Evolutionary conservation across 2,888 invertebrate genomes (phyloP).

Genomic region (Parnassius smintheus): DNA sequence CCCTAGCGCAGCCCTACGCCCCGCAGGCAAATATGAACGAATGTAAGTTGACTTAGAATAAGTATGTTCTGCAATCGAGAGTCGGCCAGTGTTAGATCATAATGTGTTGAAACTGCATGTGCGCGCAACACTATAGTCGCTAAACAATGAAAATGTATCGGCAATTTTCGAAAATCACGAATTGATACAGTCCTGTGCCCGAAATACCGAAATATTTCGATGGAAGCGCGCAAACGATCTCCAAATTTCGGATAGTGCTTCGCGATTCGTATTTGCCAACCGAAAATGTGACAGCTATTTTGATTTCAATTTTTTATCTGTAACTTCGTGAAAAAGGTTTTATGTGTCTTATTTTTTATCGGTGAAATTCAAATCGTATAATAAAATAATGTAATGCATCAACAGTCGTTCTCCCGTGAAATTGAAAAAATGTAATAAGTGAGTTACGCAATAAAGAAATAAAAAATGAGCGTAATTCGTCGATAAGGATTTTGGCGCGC

Average conservation of each 20-base stretch:
- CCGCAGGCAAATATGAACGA: slow-evolving; percentile 82
- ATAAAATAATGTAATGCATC: slow-evolving; percentile 38
- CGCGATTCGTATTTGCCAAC: slow-evolving; percentile 34
- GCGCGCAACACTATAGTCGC: slow-evolving; percentile 63
- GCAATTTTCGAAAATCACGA: slow-evolving; percentile 45
- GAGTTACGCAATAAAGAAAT: slow-evolving; percentile 53
- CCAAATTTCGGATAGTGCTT: slow-evolving; percentile 30
- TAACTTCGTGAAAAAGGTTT: slow-evolving; percentile 32
- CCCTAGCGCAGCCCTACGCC: slow-evolving; percentile 74
- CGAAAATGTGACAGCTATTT: slow-evolving; percentile 51
- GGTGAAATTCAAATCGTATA: slow-evolving; percentile 10
- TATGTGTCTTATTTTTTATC: slow-evolving; percentile 25
- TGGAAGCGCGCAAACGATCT: slow-evolving; percentile 46
- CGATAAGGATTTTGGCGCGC: slow-evolving; percentile 46
- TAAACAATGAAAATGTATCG: slow-evolving; percentile 67
- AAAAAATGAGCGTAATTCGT: slow-evolving; percentile 47
- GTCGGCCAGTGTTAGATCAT: slow-evolving; percentile 80
- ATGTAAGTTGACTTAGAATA: slow-evolving; percentile 82
- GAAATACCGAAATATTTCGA: slow-evolving; percentile 35
- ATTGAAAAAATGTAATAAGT: slow-evolving; percentile 61
- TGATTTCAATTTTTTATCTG: slow-evolving; percentile 32
- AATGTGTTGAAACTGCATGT: slow-evolving; percentile 80
- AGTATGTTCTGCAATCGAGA: slow-evolving; percentile 81
- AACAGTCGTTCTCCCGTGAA: slow-evolving; percentile 52
- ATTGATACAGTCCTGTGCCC: slow-evolving; percentile 34